Base-by-base conservation (phyloP, 2,797 vertebrate genomes). In the Sylvia borin region DNA sequence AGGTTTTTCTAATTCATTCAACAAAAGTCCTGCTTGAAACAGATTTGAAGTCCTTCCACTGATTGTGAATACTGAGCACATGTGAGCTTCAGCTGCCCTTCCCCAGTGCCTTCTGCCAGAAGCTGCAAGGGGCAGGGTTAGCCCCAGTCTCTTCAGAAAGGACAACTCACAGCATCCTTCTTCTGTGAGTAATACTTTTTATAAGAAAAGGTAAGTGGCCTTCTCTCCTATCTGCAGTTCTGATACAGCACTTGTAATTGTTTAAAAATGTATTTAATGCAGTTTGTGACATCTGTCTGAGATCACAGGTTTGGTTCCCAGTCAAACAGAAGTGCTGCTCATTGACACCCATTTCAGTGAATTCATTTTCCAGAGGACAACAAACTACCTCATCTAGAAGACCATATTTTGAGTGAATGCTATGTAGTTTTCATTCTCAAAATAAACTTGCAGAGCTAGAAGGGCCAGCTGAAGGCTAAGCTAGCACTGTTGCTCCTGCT, bases 351-450 rank as follows among this genome's bases (percentile, higher is more conserved):
- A 4, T 32, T 64, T 55, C 45, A 36, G 20, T 50, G 62, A 64
- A 50, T 50, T 67, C 10, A 29, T 3, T 16, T n/a, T 78, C 38
- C 17, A 50, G 19, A 67, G 38, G 16, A 81, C 10, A 58, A 14
- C 1, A 5, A 61, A n/a, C 21, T 67, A 25, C n/a, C 24, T 80
- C 36, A 22, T 0, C 3, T 36, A 27, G 0, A 34, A 47, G 42
- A 43, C 45, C 4, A 9, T 13, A 42, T 53, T 48, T 71, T 78
- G 38, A 65, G 21, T 31, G 26, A 91, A n/a, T 38, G 14, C 20
- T 82, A 9, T 19, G 11, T 19, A 29, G 10, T 70, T 72, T 85
- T 81, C 9, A 16, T 72, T 80, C 58, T 90, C 42, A 68, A 50
- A 92, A 75, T 57, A 40, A 68, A 36, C 22, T 3, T 42, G 15